Base-by-base conservation (phyloP, 2,888 invertebrate species). In the Ectemnius lituratus region DNA sequence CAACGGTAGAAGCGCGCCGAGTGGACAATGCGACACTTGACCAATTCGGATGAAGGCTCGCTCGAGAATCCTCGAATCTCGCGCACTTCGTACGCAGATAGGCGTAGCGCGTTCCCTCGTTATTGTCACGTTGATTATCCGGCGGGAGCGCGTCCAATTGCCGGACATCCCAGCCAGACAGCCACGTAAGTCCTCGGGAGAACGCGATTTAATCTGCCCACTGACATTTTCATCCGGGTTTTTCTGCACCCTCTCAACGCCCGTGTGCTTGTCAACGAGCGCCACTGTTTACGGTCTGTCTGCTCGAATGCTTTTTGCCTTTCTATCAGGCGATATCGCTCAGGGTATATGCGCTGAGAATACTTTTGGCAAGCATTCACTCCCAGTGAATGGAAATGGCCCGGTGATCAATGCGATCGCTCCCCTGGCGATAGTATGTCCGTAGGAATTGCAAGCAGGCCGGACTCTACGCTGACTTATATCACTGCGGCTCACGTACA, bases 141-240 rank as follows among this genome's bases (percentile, higher is more conserved):
- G 46, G 57, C 67, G 45, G 45, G 57, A 23, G 46, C 45, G 16
- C 20, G 16, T 52, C 14, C 52, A 52, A 52, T 52, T 52, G 52
- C 11, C n/a, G 63, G 61, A 68, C 67, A 37, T 37, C 37, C 37
- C 37, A 37, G 37, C 37, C 37, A 37, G 37, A 37, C 37, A 37
- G 37, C 37, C 37, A 37, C 37, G 37, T 6, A 37, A 37, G 37
- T 37, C 37, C 37, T 37, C 37, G 37, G 37, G 37, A 37, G 37
- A 37, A 8, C 37, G 11, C 67, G 59, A 68, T 68, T 62, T 58
- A 61, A 75, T 62, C 68, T 72, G 37, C 37, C 60, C 57, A 56
- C 62, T 45, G 58, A 65, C 59, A 47, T 65, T 65, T 64, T 16
- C 45, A 16, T 66, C 62, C 52, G 11, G 46, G 46, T 47, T 20